Conservation (phyloP, 2,888 invertebrate genomes). For the Copidosoma aretas region DNA sequence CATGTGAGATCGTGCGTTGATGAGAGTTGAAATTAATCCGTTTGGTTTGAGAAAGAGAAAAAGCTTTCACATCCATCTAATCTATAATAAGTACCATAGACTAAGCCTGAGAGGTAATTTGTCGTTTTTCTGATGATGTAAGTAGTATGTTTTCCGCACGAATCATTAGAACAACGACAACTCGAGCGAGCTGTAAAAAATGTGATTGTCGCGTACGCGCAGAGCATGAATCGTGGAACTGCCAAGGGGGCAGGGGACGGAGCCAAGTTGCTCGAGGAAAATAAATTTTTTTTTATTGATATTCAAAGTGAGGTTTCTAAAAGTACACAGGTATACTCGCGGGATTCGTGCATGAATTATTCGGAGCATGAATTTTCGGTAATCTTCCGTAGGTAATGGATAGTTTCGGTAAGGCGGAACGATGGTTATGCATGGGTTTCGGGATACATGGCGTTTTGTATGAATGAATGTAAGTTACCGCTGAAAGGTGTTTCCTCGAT, state of each 20-base stretch:
- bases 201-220: background rate
- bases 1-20: too few species aligned
- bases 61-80: too few species aligned
- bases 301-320: background rate
- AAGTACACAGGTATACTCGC: background rate
- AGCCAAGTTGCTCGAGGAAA: background rate
- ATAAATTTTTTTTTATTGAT: constrained; percentile 19
- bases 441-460: too few species aligned
- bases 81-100: too few species aligned
- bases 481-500: too few species aligned
- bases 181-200: background rate
- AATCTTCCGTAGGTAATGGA: constrained; percentile 2
- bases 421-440: background rate
- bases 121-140: too few species aligned
- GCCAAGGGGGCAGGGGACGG: background rate
- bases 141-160: too few species aligned
- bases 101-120: too few species aligned
- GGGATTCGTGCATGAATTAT: constrained; percentile 6
- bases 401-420: background rate
- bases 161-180: background rate
- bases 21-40: too few species aligned
- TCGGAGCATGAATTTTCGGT: background rate
- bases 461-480: too few species aligned
- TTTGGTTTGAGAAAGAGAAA: too few species aligned
- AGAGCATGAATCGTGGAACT: background rate